These are phyloP conservation scores for Tipula lateralis DNA, from an alignment of 2,888 invertebrate genomes.

Conservation along the genomic window DNA sequence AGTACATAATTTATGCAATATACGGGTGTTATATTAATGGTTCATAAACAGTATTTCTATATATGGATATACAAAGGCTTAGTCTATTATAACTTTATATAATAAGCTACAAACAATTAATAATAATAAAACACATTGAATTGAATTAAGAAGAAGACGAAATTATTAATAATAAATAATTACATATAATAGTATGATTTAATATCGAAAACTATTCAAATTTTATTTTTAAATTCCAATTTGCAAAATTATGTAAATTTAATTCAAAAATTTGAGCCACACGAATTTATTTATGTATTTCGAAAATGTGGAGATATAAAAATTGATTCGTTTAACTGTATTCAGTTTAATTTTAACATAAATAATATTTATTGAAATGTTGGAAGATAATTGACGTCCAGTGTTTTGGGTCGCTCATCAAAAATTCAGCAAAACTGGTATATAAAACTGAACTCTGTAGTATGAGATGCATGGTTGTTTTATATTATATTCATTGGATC, in stretches of 20 bases:
- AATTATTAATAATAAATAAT: background rate
- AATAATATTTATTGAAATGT: background rate
- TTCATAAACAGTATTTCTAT: background rate
- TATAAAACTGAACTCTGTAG: background rate
- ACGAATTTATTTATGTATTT: background rate
- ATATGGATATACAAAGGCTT: background rate
- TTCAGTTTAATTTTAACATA: background rate
- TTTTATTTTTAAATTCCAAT: background rate
- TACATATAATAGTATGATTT: background rate
- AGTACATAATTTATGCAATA: background rate
- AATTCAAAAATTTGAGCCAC: background rate
- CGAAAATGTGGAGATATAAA: constrained; percentile 15
- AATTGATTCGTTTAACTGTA: background rate
- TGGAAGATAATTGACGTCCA: background rate
- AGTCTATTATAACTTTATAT: background rate
- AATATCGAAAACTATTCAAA: background rate
- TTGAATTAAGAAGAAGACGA: background rate
- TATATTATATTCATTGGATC: too few relatives aligned
- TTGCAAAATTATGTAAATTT: background rate
- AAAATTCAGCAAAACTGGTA: background rate
- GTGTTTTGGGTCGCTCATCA: background rate
- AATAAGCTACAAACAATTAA: background rate
- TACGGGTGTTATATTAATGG: too few relatives aligned
- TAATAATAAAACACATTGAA: background rate
- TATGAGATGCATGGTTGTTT: background rate